Conservation (phyloP, 2,888 invertebrate species). For the Amitus sp. region DNA sequence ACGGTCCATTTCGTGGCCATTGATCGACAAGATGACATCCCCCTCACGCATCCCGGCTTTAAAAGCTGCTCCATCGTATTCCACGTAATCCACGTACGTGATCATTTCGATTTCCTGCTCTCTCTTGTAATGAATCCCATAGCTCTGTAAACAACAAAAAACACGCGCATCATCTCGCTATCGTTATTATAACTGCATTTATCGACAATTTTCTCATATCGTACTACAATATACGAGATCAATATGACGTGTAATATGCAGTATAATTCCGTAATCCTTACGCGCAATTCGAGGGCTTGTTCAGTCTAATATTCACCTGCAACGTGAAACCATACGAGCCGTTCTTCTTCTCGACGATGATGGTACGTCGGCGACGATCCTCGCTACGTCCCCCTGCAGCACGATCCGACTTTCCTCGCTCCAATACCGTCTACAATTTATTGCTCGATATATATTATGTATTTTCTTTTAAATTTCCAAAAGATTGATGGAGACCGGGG, state of each 20-base stretch:
- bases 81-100: conserved; percentile 97
- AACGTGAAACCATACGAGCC: conserved; percentile 95
- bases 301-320: too few species aligned
- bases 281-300: too few species aligned
- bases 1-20: conserved; percentile 94
- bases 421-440: conserved; percentile 76
- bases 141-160: conserved; percentile 73
- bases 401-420: conserved; percentile 79
- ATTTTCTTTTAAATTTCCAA: too few species aligned
- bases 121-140: conserved; percentile 95
- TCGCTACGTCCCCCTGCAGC: conserved; percentile 80
- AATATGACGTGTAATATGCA: too few species aligned
- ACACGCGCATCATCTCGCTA: not conserved
- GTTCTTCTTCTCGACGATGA: conserved; percentile 90
- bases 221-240: too few species aligned
- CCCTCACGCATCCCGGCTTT: conserved; percentile 95
- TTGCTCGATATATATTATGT: too few species aligned
- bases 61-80: conserved; percentile 91
- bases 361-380: conserved; percentile 88
- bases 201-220: too few species aligned
- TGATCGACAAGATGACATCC: conserved; percentile 95
- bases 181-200: too few species aligned
- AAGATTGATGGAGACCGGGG: too few species aligned
- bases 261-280: too few species aligned
- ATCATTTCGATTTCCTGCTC: conserved; percentile 96